phyloP scores from a whole-genome alignment of 2,888 invertebrate genomes.

The Tetrapedia diversipes region DNA sequence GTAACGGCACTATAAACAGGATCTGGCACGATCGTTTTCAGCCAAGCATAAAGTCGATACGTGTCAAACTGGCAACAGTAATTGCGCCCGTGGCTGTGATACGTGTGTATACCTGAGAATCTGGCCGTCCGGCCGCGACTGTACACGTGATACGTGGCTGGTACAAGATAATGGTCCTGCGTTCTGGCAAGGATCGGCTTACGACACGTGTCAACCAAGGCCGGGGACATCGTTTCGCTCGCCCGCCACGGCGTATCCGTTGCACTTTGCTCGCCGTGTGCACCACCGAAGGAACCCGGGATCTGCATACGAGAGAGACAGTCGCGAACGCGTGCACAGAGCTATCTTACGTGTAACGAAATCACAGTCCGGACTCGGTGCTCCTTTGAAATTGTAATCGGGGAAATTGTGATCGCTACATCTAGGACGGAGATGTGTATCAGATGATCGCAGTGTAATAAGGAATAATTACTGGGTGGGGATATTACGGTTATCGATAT shows the following conservation, averaged over 20 bases:
- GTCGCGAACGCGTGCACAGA: background rate
- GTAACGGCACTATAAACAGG: constrained; percentile 52
- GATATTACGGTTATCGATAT: constrained; percentile 2
- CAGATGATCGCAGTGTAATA: background rate
- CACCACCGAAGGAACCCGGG: constrained; percentile 5
- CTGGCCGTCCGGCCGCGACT: constrained; percentile 31
- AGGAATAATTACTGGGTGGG: background rate
- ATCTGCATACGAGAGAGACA: constrained; percentile 8
- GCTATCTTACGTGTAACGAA: background rate
- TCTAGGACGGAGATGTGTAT: too few species aligned
- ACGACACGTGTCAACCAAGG: constrained; percentile 65
- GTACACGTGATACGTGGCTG: constrained; percentile 39
- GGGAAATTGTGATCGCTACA: too few species aligned
- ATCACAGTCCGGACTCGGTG: background rate
- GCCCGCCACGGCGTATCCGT: constrained; percentile 38
- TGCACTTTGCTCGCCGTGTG: constrained; percentile 45
- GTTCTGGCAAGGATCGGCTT: constrained; percentile 62
- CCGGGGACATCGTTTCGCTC: constrained; percentile 47
- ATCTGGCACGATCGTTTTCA: constrained; percentile 63
- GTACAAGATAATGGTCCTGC: constrained; percentile 63
- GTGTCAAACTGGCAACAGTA: constrained; percentile 63
- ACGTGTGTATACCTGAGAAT: constrained; percentile 42
- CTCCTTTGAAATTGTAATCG: constrained; percentile 1
- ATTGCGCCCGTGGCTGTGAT: constrained; percentile 60
- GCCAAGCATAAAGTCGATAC: constrained; percentile 67